These are phyloP conservation scores for Rhinatrema bivittatum DNA, from an alignment of 2,797 vertebrate species.

Conservation along the genomic window DNA sequence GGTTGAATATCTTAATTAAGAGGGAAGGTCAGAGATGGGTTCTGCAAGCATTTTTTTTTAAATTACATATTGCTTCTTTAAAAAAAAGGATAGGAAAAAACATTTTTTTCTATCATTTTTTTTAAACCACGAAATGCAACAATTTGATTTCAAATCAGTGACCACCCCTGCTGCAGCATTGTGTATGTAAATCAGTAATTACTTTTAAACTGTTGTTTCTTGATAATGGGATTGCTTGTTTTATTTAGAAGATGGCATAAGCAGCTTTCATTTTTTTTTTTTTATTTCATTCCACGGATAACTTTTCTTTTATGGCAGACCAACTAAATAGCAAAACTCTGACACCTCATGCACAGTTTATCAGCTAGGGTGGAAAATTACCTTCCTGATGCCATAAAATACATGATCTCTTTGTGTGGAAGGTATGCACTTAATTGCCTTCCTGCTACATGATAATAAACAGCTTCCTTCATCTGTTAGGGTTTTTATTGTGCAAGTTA, in stretches of 20 bases:
- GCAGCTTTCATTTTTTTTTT: constrained; percentile 22
- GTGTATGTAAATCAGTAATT: constrained; percentile 23
- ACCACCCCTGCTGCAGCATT: too few species aligned
- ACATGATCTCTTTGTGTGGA: not conserved
- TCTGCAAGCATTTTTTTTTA: too few species aligned
- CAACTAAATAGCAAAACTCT: constrained; percentile 16
- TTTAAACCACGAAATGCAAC: too few species aligned
- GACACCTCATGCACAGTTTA: not conserved
- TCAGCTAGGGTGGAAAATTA: constrained; percentile 20
- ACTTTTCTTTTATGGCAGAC: constrained; percentile 14
- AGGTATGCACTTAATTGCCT: constrained; percentile 2
- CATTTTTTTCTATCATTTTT: too few species aligned
- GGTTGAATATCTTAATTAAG: too few species aligned
- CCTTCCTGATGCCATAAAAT: not conserved
- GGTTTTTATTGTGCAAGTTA: constrained; percentile 7
- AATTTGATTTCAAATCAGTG: too few species aligned
- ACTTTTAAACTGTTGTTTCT: constrained; percentile 31
- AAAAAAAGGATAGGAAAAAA: too few species aligned
- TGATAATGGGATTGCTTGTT: constrained; percentile 27
- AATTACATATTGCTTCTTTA: too few species aligned
- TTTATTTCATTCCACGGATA: constrained; percentile 17
- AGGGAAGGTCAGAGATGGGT: too few species aligned
- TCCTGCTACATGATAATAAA: not conserved
- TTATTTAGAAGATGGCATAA: constrained; percentile 24
- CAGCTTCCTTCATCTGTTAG: not conserved